Conservation (phyloP, 1,140 invertebrate species). For the Drosophila athabasca region DNA sequence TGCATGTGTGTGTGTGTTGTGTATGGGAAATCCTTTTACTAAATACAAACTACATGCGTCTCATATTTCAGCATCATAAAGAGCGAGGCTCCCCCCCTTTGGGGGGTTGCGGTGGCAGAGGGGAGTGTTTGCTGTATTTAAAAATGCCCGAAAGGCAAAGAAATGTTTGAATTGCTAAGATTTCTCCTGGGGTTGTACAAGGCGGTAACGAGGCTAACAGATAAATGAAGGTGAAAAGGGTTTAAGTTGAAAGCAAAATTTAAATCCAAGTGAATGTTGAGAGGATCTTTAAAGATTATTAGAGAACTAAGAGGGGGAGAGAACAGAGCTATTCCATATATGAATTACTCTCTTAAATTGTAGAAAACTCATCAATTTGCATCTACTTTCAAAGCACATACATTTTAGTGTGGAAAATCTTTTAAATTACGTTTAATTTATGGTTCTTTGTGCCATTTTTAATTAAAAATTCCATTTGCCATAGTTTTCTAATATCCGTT, state of each 20-base stretch:
- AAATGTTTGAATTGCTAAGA: slow-evolving; percentile 41
- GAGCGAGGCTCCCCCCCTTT: slow-evolving; percentile 31
- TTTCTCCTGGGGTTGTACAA: slow-evolving; percentile 9
- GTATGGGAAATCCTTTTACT: slow-evolving; percentile 65
- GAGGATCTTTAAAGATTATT: too few relatives aligned
- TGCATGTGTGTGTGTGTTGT: slow-evolving; percentile 17
- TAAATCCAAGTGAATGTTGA: too few relatives aligned
- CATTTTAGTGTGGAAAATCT: background rate
- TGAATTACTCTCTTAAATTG: too few relatives aligned
- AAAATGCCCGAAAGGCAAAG: slow-evolving; percentile 65
- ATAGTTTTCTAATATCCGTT: background rate
- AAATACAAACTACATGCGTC: slow-evolving; percentile 70
- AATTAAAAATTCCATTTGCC: background rate
- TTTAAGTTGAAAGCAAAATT: slow-evolving; percentile 4
- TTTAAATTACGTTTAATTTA: background rate
- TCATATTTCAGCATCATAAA: slow-evolving; percentile 69
- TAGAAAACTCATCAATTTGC: too few relatives aligned
- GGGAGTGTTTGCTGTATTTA: slow-evolving; percentile 34
- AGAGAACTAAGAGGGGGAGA: too few relatives aligned
- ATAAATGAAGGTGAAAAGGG: slow-evolving; percentile 25
- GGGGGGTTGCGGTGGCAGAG: too few relatives aligned
- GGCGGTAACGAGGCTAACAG: background rate
- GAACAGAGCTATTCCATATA: too few relatives aligned
- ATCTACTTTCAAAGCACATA: too few relatives aligned
- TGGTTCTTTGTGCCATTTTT: background rate